Conservation (phyloP, 2,113 vertebrate genomes). For the Riparia riparia region DNA sequence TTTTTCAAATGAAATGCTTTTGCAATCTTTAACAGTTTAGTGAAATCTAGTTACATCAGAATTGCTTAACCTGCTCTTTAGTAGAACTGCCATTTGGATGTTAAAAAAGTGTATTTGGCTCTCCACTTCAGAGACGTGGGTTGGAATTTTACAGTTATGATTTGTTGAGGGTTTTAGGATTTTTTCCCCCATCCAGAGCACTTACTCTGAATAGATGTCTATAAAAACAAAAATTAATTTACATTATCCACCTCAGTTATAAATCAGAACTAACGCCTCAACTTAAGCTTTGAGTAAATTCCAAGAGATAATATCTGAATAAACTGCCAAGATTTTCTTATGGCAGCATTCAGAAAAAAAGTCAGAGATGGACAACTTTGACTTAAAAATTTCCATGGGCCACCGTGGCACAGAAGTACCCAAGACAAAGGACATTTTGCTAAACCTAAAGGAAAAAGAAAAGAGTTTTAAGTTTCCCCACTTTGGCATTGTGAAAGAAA, state of each 20-base stretch:
- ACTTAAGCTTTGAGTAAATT: conserved; percentile 21
- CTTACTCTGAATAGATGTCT: conserved; percentile 29
- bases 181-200: neutral
- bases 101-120: conserved; percentile 3
- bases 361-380: neutral
- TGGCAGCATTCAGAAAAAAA: neutral
- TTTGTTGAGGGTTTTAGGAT: neutral
- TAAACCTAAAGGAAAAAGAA: neutral
- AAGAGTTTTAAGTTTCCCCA: neutral
- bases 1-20: neutral
- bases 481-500: neutral
- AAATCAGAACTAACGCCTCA: conserved; percentile 51
- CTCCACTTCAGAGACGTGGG: neutral
- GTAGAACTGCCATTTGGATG: neutral
- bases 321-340: conserved; percentile 30
- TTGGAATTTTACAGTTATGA: conserved; percentile 30
- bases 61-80: neutral
- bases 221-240: conserved; percentile 60
- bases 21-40: neutral
- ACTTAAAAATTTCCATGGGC: neutral
- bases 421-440: neutral
- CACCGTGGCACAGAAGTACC: neutral
- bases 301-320: conserved; percentile 43
- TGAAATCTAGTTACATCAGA: neutral
- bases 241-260: conserved; percentile 31